Base-by-base conservation (phyloP, 2,888 invertebrate genomes). In the Notodromas monacha region DNA sequence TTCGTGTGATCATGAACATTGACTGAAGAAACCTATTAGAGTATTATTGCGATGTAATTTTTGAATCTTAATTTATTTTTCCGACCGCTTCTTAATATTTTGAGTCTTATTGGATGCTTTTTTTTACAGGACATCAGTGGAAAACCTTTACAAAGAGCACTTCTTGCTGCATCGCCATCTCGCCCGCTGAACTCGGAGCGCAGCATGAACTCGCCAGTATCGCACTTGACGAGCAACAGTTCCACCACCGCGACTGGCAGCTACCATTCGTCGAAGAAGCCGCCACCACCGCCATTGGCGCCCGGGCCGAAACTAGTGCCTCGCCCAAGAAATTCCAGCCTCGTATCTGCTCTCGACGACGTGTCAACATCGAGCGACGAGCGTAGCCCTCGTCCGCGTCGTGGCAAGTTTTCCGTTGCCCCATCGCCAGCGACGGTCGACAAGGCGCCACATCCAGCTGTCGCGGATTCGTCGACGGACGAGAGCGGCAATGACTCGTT, bases 121-220 rank as follows among this genome's bases (percentile, higher is more conserved):
- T n/a, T n/a, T n/a, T n/a, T n/a, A n/a, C 74, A 79, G 48, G 81
- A 81, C 45, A 77, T 81, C 43, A 79, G 79, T 36, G 81, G 81
- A 0, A 79, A 79, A 44, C 79, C 79, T 0, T 49, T 79, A 30
- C 79, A 79, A 46, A 74, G 70, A 40, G 79, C 79, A 0, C 53
- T 81, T 10, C 50, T 81, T 34, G 79, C 77, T 3, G 77, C 79
- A 3, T 73, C 76, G 2, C 77, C 70, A 74, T 47, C 70, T 64
- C n/a, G 35, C 30, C 37, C 41, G 4, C 40, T 42, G 15, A 41
- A 42, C 33, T 77, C 77, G 49, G 79, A 81, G 49, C 58, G 79
- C 31, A 77, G 77, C 45, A 56, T 81, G 28, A 79, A 79, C 46
- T 79, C 76, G 42, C 77, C 79, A 1, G 76, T 77, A 5, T 76